Percentiles rank a stretch among this genome's conserved stretches.
Conservation (phyloP, 2,113 vertebrate species). For the Amazona vittata region DNA sequence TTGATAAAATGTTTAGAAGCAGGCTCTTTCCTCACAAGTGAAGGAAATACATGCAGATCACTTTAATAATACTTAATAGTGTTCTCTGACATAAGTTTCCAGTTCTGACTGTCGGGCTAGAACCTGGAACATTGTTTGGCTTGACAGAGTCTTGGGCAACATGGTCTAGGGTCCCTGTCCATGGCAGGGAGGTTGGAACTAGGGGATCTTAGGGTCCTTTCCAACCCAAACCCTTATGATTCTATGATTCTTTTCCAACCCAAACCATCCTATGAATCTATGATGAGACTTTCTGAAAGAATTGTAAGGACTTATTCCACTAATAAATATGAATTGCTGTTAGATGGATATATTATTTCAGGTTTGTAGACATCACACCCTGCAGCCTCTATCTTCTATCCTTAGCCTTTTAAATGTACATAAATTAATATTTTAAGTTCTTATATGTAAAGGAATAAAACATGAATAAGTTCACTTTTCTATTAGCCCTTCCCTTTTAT, state of each 20-base stretch:
- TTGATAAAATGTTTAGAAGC: constrained; percentile 75
- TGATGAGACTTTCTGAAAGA: constrained; percentile 58
- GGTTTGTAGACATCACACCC: constrained; percentile 35
- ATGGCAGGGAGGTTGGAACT: not conserved
- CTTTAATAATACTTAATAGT: constrained; percentile 35
- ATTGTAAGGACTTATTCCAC: constrained; percentile 55
- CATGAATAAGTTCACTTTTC: not conserved
- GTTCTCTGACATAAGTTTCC: constrained; percentile 38
- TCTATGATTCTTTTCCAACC: not conserved
- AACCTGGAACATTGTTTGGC: constrained; percentile 56
- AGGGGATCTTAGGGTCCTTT: not conserved
- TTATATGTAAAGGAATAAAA: constrained; percentile 61
- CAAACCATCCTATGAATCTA: not conserved
- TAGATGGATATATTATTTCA: constrained; percentile 39
- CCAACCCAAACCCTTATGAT: not conserved
- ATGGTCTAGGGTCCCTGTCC: not conserved
- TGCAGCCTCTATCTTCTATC: constrained; percentile 12
- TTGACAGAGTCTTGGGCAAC: not conserved
- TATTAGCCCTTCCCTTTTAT: not conserved
- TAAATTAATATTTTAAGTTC: constrained; percentile 66
- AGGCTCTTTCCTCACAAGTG: not conserved
- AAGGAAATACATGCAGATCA: not conserved
- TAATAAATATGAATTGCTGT: constrained; percentile 67
- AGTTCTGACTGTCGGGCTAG: constrained; percentile 56
- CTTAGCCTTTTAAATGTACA: constrained; percentile 59